A percentile compares a stretch with the other conserved stretches of the same genome.
These are phyloP conservation scores for Melanerpes formicivorus DNA, from an alignment of 2,113 vertebrate genomes.

Conservation along the genomic window DNA sequence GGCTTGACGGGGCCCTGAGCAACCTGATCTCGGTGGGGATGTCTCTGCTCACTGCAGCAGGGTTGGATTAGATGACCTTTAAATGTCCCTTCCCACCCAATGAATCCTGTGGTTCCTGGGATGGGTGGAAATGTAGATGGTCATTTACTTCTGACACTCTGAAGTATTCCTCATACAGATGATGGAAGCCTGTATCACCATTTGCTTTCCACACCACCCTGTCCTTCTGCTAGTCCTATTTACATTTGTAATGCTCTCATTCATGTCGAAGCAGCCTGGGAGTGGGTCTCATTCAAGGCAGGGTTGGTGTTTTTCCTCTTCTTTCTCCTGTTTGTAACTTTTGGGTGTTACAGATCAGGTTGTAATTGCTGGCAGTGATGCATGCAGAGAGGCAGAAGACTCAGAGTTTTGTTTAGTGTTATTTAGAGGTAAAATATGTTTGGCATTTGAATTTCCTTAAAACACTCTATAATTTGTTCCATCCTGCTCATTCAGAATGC, in stretches of 20 bases:
- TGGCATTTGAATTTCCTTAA: slow-evolving; percentile 62
- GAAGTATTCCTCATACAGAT: neutral
- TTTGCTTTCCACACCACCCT: slow-evolving; percentile 4
- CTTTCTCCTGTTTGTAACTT: neutral
- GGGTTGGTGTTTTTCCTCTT: neutral
- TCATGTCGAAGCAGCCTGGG: neutral
- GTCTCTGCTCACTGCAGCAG: too few relatives aligned
- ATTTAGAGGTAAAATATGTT: slow-evolving; percentile 40
- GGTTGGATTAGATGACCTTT: too few relatives aligned
- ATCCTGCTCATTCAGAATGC: slow-evolving; percentile 31
- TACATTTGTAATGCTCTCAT: slow-evolving; percentile 34
- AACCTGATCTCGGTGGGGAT: too few relatives aligned
- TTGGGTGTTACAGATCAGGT: slow-evolving; percentile 35
- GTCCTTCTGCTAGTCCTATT: slow-evolving; percentile 19
- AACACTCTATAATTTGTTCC: slow-evolving; percentile 43
- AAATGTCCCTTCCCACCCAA: too few relatives aligned
- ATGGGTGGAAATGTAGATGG: neutral
- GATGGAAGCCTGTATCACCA: slow-evolving; percentile 18
- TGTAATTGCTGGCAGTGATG: slow-evolving; percentile 53
- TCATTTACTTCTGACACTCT: neutral
- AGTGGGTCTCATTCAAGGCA: neutral
- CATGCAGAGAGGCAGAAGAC: slow-evolving; percentile 43
- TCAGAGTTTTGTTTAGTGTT: slow-evolving; percentile 53
- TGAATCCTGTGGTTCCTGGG: neutral
- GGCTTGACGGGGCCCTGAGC: too few relatives aligned